These are phyloP conservation scores for Sesamia inferens DNA, from an alignment of 2,888 invertebrate species.

Conservation along the genomic window DNA sequence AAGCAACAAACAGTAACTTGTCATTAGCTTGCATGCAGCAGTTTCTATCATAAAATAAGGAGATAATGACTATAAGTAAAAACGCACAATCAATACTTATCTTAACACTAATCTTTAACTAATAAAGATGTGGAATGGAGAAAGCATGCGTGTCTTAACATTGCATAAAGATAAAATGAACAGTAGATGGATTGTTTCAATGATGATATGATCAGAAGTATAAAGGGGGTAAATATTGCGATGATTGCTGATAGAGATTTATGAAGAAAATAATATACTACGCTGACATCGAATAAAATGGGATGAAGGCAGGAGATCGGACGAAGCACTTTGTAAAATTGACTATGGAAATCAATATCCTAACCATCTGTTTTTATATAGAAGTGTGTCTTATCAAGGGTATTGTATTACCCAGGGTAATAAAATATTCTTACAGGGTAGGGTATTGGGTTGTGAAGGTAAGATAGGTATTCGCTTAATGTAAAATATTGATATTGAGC, in stretches of 20 bases:
- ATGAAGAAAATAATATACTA: neutral
- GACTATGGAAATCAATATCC: neutral
- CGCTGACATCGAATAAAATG: neutral
- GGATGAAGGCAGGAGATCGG: neutral
- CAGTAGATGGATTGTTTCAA: neutral
- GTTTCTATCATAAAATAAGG: conserved; percentile 18
- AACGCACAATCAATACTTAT: conserved; percentile 19
- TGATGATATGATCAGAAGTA: neutral
- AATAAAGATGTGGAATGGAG: conserved; percentile 6
- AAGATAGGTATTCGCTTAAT: neutral
- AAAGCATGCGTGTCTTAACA: conserved; percentile 3
- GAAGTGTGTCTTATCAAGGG: neutral
- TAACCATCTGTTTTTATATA: neutral
- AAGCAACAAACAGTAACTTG: conserved; percentile 13
- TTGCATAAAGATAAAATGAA: neutral
- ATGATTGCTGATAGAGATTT: neutral
- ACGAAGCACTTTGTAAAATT: neutral
- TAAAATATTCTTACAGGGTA: too few species aligned
- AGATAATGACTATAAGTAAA: neutral
- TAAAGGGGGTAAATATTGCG: neutral
- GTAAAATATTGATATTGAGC: neutral
- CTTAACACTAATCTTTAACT: conserved; percentile 12
- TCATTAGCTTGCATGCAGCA: conserved; percentile 18
- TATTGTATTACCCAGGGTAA: neutral
- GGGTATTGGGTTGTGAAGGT: neutral